Conservation (phyloP, 2,888 invertebrate species). For the Euplexia lucipara region DNA sequence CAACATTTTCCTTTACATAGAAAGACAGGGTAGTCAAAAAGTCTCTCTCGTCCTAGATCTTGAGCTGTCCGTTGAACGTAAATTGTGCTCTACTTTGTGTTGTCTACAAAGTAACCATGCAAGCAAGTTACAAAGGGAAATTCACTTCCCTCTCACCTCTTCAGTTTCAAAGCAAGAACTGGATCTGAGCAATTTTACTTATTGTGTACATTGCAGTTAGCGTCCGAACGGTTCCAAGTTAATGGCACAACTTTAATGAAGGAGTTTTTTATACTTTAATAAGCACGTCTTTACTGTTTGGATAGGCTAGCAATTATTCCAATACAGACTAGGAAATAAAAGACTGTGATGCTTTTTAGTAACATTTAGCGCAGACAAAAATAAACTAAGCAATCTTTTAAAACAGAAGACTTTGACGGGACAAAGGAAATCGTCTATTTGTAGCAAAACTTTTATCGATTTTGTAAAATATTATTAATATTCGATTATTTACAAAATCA, state of each 20-base stretch:
- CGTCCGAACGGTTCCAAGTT: conserved; percentile 19
- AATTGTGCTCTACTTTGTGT: conserved; percentile 39
- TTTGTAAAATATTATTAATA: too few relatives aligned
- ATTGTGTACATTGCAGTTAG: conserved; percentile 25
- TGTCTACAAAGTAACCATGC: conserved; percentile 48
- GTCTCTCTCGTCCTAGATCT: conserved; percentile 15
- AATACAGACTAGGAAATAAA: too few relatives aligned
- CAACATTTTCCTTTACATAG: conserved; percentile 12
- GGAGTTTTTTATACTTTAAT: background rate
- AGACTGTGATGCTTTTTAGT: background rate
- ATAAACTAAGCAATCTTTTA: too few relatives aligned
- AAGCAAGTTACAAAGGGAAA: conserved; percentile 54
- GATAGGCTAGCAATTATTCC: background rate
- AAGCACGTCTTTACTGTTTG: background rate
- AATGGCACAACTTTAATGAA: conserved; percentile 1
- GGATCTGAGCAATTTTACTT: conserved; percentile 49
- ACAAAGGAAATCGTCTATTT: too few relatives aligned
- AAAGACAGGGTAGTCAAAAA: conserved; percentile 21
- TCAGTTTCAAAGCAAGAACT: conserved; percentile 51
- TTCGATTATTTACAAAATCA: too few relatives aligned
- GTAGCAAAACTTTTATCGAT: too few relatives aligned
- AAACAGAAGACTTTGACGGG: too few relatives aligned
- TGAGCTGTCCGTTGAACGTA: conserved; percentile 26
- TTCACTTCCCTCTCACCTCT: conserved; percentile 47
- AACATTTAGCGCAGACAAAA: background rate